Base-by-base conservation (phyloP, 2,888 invertebrate species). In the Tinea trinotella region DNA sequence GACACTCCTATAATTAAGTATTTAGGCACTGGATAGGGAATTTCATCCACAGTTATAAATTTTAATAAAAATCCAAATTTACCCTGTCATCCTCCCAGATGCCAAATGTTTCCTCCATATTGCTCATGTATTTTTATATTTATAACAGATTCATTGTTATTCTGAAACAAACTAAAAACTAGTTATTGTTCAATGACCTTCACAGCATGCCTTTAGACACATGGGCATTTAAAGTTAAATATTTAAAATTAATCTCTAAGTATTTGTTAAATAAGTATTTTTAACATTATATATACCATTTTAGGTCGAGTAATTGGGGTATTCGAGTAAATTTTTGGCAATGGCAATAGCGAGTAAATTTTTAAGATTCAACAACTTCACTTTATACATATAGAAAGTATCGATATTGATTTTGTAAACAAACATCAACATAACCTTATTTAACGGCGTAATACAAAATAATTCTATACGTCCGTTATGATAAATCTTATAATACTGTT, bases 361-460 rank as follows among this genome's bases (percentile, higher is more conserved):
- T n/a, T n/a, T n/a, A n/a, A n/a, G n/a, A n/a, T n/a, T n/a, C n/a
- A n/a, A n/a, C n/a, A n/a, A n/a, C n/a, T n/a, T n/a, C n/a, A n/a
- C n/a, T n/a, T n/a, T n/a, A 30, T 30, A 30, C 30, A 30, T 30
- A 30, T 22, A 7, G 6, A 7, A 35, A n/a, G 13, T 40, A 12
- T 6, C 40, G 2, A 15, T 9, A 46, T 4, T 46, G 6, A 46
- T 46, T 18, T 50, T 50, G 50, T 50, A 50, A 50, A 48, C 48
- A 83, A 85, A 85, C 85, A 84, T 84, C 81, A 85, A 85, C 85
- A 85, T 85, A 85, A 85, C 85, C 84, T 84, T 74, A 77, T 60
- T 60, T 61, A 40, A 15, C 40, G 15, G 40, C 12, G 15, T 40
- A 15, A 15, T 15, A n/a, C 13, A 2, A n/a, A n/a, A 40, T n/a